These are phyloP conservation scores for Petrosia ficiformis DNA, from an alignment of 37 sponge, comb jelly and placozoan species.

Conservation along the genomic window DNA sequence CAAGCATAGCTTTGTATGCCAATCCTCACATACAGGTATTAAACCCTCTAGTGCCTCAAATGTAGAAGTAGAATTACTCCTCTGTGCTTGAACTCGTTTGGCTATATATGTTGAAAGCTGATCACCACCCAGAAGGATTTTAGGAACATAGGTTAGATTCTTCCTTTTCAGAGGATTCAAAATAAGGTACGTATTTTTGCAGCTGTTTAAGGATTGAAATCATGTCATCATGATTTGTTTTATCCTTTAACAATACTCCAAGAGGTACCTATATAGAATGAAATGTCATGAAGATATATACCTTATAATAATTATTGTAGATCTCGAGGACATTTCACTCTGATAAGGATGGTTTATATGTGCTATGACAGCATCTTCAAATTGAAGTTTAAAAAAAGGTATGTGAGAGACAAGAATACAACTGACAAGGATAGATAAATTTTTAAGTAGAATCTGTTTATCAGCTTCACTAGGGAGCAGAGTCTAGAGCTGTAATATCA, in stretches of 20 bases:
- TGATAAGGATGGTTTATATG: background rate
- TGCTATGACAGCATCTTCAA: background rate
- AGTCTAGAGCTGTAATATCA: background rate
- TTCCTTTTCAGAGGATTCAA: background rate
- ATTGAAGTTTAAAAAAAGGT: conserved; percentile 5
- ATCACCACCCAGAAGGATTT: background rate
- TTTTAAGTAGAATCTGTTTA: background rate
- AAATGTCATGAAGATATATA: background rate
- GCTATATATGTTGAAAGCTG: background rate
- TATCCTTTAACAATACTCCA: background rate
- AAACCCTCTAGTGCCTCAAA: background rate
- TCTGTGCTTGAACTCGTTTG: background rate
- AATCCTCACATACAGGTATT: conserved; percentile 1
- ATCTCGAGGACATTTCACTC: background rate
- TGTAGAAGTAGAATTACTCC: background rate
- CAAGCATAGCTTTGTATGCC: background rate
- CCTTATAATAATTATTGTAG: background rate
- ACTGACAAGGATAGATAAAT: background rate
- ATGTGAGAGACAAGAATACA: background rate
- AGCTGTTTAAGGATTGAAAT: background rate
- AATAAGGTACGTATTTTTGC: conserved; percentile 3
- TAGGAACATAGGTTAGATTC: background rate
- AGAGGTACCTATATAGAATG: background rate
- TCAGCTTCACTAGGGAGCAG: background rate
- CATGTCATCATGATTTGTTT: conserved; percentile 11